Evolutionary conservation across 2,888 invertebrate genomes (phyloP).

Genomic region (Sinhomidia bicolor): DNA sequence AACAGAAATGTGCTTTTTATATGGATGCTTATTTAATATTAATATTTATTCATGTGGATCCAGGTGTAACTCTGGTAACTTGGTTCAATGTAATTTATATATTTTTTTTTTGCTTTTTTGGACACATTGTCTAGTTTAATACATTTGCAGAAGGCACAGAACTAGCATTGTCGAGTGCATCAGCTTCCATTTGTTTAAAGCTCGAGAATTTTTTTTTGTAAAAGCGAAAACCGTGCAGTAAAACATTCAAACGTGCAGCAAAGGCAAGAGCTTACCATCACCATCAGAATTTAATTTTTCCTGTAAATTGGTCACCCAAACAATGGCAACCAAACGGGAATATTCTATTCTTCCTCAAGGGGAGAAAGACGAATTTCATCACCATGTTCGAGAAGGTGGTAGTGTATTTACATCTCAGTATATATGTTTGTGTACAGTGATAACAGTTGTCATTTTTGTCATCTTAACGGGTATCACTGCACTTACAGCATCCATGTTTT

Average conservation of each 20-base stretch:
- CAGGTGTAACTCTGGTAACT: neutral
- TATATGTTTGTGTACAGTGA: slow-evolving; percentile 38
- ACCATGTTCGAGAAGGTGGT: slow-evolving; percentile 48
- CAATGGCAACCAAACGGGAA: slow-evolving; percentile 58
- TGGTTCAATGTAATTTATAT: neutral
- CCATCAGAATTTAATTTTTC: neutral
- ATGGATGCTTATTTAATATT: neutral
- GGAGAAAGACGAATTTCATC: slow-evolving; percentile 70
- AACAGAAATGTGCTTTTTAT: neutral
- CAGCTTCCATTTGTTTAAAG: too few species aligned
- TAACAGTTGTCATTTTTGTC: slow-evolving; percentile 50
- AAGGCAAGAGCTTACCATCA: too few species aligned
- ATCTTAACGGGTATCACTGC: slow-evolving; percentile 68
- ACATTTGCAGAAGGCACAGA: too few species aligned
- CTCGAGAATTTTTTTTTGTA: too few species aligned
- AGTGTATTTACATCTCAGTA: slow-evolving; percentile 25
- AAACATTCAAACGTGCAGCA: too few species aligned
- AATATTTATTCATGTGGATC: slow-evolving; percentile 34
- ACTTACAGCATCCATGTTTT: slow-evolving; percentile 67
- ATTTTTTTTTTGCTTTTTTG: neutral
- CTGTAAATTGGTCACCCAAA: neutral
- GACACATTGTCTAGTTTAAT: neutral
- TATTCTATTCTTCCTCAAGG: slow-evolving; percentile 70
- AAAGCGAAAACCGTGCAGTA: too few species aligned
- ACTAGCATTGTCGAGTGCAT: too few species aligned